Conservation (phyloP, 2,888 invertebrate species). For the Xestia rhomboidea region DNA sequence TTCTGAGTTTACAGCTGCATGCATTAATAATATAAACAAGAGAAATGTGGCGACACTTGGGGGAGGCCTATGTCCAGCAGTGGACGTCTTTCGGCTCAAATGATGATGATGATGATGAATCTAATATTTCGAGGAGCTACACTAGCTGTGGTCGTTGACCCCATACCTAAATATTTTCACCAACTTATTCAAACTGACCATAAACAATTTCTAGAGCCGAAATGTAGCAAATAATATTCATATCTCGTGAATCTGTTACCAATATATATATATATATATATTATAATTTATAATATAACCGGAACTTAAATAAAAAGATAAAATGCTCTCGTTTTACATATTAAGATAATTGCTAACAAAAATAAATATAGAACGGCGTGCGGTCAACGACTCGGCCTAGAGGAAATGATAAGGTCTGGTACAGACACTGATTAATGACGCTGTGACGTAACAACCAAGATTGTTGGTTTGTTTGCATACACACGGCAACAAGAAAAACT, state of each 20-base stretch:
- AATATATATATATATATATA: too few relatives aligned
- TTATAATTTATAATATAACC: too few relatives aligned
- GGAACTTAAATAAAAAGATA: too few relatives aligned
- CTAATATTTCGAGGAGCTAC: not conserved
- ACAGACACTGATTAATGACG: constrained; percentile 34
- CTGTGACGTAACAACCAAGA: constrained; percentile 27
- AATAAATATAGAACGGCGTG: constrained; percentile 12
- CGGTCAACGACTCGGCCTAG: constrained; percentile 55
- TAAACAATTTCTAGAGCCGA: not conserved
- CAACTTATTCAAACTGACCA: not conserved
- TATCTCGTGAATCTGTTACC: too few relatives aligned
- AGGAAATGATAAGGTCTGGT: constrained; percentile 51
- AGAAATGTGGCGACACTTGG: too few relatives aligned
- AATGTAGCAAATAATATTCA: not conserved
- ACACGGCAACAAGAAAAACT: too few relatives aligned
- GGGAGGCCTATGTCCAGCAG: too few relatives aligned
- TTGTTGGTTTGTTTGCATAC: not conserved
- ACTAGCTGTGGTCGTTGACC: not conserved
- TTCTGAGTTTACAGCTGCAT: too few relatives aligned
- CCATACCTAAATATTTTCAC: not conserved
- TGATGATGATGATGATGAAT: too few relatives aligned
- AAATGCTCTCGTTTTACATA: too few relatives aligned
- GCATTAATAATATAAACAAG: too few relatives aligned
- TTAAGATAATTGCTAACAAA: not conserved
- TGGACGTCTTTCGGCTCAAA: too few relatives aligned